Base-by-base conservation (phyloP, 1,140 invertebrate species). In the Spodoptera frugiperda region DNA sequence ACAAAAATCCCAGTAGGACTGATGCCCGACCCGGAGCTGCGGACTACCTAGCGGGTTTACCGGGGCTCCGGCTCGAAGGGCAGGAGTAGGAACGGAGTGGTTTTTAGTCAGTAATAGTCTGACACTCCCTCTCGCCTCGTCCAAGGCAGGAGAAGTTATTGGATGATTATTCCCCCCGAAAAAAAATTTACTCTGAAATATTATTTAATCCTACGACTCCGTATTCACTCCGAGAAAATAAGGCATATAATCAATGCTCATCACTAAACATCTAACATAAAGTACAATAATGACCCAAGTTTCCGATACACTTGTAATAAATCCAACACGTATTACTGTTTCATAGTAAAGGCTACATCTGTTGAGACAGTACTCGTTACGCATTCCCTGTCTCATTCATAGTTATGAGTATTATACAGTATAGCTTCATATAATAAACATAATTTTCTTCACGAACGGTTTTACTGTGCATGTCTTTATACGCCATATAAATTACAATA, bases 331-430 rank as follows among this genome's bases (percentile, higher is more conserved):
- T 61, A 61, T 39, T 17, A 61, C 57, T 17, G 8, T 39, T 15
- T 10, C 57, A 25, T 39, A 15, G 57, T 39, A 12, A 14, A 3
- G 0, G 49, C 8, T 59, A 61, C 30, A 39, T 61, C 25, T 39
- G 57, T 17, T n/a, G 15, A 10, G 5, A 39, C 14, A 61, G 12
- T 39, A 21, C 53, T 21, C 21, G 53, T 54, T 54, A 17, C 17
- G 9, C 17, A 11, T 21, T 54, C 53, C 19, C 17, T 19, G 54
- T 63, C 55, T 59, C 67, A 77, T 77, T 77, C 75, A 68, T 76
- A 76, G 76, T 77, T 71, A 77, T 72, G 76, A 77, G 48, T 72
- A 39, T 10, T 5, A 30, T 10, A 39, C 33, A 39, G 33, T 39
- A 51, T 30, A 61, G 48, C 65, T 63, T 55, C 55, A 63, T 53